Evolutionary conservation across 2,113 vertebrate species (phyloP), one percentile per base, ranked within the genome.

Genomic region (Dasypus novemcinctus): DNA sequence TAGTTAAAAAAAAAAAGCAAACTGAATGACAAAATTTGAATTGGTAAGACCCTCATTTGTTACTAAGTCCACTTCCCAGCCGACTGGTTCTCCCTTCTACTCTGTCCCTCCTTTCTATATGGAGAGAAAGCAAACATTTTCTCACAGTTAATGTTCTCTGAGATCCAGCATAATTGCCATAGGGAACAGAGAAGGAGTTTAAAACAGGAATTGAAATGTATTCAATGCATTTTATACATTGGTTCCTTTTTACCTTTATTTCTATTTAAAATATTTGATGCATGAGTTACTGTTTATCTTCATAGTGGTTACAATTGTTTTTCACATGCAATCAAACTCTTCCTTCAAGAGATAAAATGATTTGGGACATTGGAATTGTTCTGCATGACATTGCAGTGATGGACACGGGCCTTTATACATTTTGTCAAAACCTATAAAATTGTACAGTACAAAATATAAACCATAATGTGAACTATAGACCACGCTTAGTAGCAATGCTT

Each of bases 281-380:
- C 3, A 21, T 69, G 43, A 80, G 52, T 88, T 66, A 59, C n/a
- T 93, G 25, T 63, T 95, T 87, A 66, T 93, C 95, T 94, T 93
- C 75, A 36, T n/a, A 66, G 68, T 66, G 27, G 33, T 68, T 69
- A 14, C 52, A 76, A 20, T 75, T 88, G 17, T 69, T 84, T 80
- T 57, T 86, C 23, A 72, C 59, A 13, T 71, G 59, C 5, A 89
- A 66, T 29, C 69, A 90, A 92, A 83, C 7, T 79, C 13, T 21
- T 83, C 23, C 41, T 83, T 83, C 3, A 43, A 83, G 64, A 23
- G 71, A 57, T 57, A 96, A 92, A 87, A 14, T 25, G 68, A 83
- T 46, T 46, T 46, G 43, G 43, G 43, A 46, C 43, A 46, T 46
- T 46, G 43, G 43, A 46, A 46, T 46, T 49, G 46, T 9, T 49